Percentiles rank a stretch among this genome's conserved stretches.
These are phyloP conservation scores for Trematocara macrostoma DNA, from an alignment of 2,113 vertebrate species.

Conservation along the genomic window DNA sequence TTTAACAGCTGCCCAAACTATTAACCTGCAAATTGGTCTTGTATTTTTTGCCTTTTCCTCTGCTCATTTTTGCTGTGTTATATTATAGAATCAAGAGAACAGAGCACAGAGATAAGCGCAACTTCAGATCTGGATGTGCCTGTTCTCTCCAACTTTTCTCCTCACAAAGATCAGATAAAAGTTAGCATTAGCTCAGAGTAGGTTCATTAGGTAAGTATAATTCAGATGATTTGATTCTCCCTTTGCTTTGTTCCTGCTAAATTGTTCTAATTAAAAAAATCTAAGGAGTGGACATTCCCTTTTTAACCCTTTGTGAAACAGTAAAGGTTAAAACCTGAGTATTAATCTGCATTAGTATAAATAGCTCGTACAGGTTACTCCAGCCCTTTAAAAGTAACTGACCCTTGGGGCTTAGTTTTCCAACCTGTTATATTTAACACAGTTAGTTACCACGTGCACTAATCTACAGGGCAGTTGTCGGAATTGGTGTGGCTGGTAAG, in stretches of 20 bases:
- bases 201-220: neutral
- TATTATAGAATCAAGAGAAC: neutral
- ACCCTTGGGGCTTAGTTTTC: neutral
- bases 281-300: neutral
- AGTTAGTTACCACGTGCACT: neutral
- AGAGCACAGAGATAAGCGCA: neutral
- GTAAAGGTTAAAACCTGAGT: neutral
- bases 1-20: neutral
- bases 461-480: neutral
- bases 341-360: neutral
- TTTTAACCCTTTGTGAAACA: neutral
- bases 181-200: neutral
- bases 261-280: neutral
- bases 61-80: neutral
- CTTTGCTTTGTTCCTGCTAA: neutral
- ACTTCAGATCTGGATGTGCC: neutral
- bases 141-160: neutral
- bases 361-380: neutral
- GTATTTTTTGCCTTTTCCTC: neutral
- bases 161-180: neutral
- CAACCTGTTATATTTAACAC: neutral
- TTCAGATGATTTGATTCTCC: neutral
- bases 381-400: neutral
- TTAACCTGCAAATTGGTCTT: neutral
- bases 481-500: neutral